A percentile compares a stretch with the other conserved stretches of the same genome.
Conservation (phyloP, 2,113 vertebrate genomes). For the Podocnemis expansa region DNA sequence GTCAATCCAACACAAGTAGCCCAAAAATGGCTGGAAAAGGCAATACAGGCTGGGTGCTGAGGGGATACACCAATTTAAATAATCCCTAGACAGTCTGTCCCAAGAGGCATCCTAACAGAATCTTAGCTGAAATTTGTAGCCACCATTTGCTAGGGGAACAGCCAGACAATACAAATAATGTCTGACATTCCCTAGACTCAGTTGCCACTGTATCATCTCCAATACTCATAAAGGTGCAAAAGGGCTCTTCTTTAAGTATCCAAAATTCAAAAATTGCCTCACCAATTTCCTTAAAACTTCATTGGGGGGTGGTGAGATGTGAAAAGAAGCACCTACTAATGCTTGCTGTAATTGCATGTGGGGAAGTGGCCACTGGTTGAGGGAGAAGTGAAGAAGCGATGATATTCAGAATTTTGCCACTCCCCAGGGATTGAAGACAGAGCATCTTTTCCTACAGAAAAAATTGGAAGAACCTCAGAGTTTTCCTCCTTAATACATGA, state of each 20-base stretch:
- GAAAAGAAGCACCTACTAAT: neutral
- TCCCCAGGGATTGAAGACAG: neutral
- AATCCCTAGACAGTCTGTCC: neutral
- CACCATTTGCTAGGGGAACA: neutral
- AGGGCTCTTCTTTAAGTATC: neutral
- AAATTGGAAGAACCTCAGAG: neutral
- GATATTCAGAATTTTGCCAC: neutral
- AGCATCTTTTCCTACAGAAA: neutral
- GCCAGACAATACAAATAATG: neutral
- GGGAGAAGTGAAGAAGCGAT: neutral
- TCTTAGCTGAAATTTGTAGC: neutral
- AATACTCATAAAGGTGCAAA: neutral
- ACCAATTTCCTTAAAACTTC: neutral
- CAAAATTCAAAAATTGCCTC: neutral
- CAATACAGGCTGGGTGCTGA: neutral
- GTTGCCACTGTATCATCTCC: neutral
- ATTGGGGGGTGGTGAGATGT: neutral
- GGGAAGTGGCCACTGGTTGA: neutral
- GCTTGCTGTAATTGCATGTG: neutral
- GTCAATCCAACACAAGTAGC: neutral
- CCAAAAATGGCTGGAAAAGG: neutral
- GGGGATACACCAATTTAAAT: neutral
- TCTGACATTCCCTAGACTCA: neutral
- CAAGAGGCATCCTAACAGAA: slow-evolving; percentile 32
- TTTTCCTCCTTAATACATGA: too few relatives aligned